These are phyloP conservation scores for Acleris sparsana DNA, from an alignment of 2,888 invertebrate genomes.

Conservation along the genomic window DNA sequence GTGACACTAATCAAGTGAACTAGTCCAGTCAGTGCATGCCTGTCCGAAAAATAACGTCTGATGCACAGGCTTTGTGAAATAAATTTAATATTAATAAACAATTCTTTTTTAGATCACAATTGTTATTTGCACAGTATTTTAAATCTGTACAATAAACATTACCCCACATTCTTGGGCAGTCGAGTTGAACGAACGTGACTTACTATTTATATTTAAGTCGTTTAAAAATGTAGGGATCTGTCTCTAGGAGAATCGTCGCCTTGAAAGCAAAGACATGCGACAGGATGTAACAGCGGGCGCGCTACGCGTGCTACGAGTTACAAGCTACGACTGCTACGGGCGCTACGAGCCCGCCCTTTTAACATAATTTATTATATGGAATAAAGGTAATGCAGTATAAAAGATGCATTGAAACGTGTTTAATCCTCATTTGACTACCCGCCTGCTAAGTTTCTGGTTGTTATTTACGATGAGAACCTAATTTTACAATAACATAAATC, in stretches of 20 bases:
- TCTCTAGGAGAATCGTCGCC: slow-evolving; percentile 46
- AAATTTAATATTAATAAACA: background rate
- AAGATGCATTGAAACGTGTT: no score
- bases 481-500: slow-evolving; percentile 50
- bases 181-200: background rate
- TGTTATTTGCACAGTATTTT: no score
- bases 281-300: slow-evolving; percentile 71
- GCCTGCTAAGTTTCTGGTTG: background rate
- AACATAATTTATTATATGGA: background rate
- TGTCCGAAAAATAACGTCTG: background rate
- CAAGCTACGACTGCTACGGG: slow-evolving; percentile 37
- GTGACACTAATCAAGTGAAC: slow-evolving; percentile 20
- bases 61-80: slow-evolving; percentile 6
- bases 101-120: background rate
- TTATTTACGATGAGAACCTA: background rate
- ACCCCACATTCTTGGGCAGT: no score
- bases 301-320: slow-evolving; percentile 44
- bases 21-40: slow-evolving; percentile 13
- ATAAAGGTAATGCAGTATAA: background rate
- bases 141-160: no score
- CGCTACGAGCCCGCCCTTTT: slow-evolving; percentile 32
- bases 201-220: slow-evolving; percentile 7
- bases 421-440: no score
- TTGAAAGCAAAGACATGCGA: slow-evolving; percentile 50
- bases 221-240: slow-evolving; percentile 39